phyloP scores from a whole-genome alignment of 2,113 vertebrate species.

The Epinephelus fuscoguttatus region DNA sequence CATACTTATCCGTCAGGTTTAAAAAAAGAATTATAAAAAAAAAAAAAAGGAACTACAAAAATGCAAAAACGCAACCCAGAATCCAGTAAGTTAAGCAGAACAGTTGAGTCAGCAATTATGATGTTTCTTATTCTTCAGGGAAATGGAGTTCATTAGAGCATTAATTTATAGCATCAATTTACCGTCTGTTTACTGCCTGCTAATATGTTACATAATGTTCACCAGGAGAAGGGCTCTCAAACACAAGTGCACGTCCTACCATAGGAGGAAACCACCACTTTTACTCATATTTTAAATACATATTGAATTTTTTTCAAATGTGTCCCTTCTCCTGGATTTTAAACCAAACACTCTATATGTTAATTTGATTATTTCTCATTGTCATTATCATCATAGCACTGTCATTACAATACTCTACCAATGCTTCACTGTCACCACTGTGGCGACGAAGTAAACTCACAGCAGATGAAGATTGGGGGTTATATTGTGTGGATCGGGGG shows the following conservation, averaged over 20 bases:
- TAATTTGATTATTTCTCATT: conserved; percentile 67
- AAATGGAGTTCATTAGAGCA: conserved; percentile 34
- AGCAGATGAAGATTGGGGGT: conserved; percentile 68
- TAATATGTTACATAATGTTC: conserved; percentile 60
- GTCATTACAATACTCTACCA: conserved; percentile 67
- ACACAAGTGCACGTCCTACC: conserved; percentile 94
- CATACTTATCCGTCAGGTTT: conserved; percentile 31
- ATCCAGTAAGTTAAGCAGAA: conserved; percentile 64
- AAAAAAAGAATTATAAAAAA: conserved; percentile 44
- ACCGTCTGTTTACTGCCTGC: conserved; percentile 53
- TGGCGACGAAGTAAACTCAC: conserved; percentile 65
- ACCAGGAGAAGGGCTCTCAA: conserved; percentile 66
- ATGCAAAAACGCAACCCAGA: conserved; percentile 62
- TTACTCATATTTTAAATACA: conserved; percentile 78
- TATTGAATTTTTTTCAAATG: conserved; percentile 61
- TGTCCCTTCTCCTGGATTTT: conserved; percentile 40
- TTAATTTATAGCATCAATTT: conserved; percentile 49
- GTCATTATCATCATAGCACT: conserved; percentile 67
- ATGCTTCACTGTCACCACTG: conserved; percentile 62
- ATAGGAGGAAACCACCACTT: conserved; percentile 98
- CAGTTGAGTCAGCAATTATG: conserved; percentile 66
- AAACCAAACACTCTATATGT: conserved; percentile 52
- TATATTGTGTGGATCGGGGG: conserved; percentile 56
- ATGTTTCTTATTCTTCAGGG: conserved; percentile 59
- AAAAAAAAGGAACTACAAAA: conserved; percentile 41